Base-by-base conservation (phyloP, 1,140 invertebrate species). In the Belonocnema kinseyi region DNA sequence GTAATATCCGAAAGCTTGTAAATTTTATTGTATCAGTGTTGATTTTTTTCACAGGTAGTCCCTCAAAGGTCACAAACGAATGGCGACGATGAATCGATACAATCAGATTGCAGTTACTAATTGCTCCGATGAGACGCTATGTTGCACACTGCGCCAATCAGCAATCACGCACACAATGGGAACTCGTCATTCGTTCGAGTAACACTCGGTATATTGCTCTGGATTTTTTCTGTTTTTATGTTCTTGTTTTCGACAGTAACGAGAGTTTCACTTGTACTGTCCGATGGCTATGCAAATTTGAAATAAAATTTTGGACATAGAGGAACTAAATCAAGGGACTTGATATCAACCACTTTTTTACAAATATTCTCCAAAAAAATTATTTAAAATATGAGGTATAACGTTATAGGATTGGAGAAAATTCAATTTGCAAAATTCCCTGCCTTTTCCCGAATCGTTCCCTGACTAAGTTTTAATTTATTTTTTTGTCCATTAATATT, bases 41-140 rank as follows among this genome's bases (percentile, higher is more conserved):
- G 11, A 46, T 66, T 66, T 66, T 66, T 66, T 26, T 40, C 26
- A 66, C 33, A 66, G 26, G 3, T 12, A 40, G 61, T 66, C 33
- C 16, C 33, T 40, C 26, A 66, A 66, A 40, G 61, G 26, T 40
- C 16, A 13, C 13, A 40, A 66, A 40, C 26, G 33, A 40, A 66
- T 66, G 21, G 33, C 40, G 33, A 66, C 61, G 33, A 66, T 66
- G 61, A 66, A 66, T 66, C 61, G 61, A 66, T 66, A 66, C 61
- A 66, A 66, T 66, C 61, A 66, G 61, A 66, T 66, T 66, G 61
- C 33, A 66, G 61, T 66, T 66, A 40, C 61, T 66, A 66, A 66
- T 66, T 66, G 61, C 61, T 66, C 61, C 61, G 61, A 66, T 66
- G 61, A 66, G 61, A 66, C 61, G 61, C 61, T 66, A 66, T 14